Evolutionary conservation across 1,140 invertebrate species (phyloP), one percentile per base, ranked within the genome.

Genomic region (Sminthurinus signatus): DNA sequence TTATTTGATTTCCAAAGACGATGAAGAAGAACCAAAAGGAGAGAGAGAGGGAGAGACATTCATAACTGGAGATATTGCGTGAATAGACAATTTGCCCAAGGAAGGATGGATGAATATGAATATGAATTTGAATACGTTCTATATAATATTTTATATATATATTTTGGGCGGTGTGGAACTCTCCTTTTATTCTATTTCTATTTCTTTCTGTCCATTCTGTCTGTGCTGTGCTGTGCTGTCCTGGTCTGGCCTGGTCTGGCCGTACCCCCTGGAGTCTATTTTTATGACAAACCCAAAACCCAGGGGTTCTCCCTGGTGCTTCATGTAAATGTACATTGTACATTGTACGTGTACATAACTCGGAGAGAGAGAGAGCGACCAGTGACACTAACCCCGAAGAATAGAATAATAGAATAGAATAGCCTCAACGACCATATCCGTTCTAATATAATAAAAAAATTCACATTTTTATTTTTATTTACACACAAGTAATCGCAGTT

Each of bases 191-290:
- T n/a, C n/a, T n/a, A n/a, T n/a, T n/a, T n/a, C n/a, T n/a, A n/a
- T n/a, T n/a, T n/a, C n/a, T n/a, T n/a, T n/a, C n/a, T n/a, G n/a
- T n/a, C n/a, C n/a, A n/a, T n/a, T n/a, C n/a, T n/a, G n/a, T n/a
- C n/a, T n/a, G n/a, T n/a, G n/a, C n/a, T n/a, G n/a, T n/a, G n/a
- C n/a, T n/a, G n/a, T n/a, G n/a, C n/a, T n/a, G n/a, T n/a, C n/a
- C n/a, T n/a, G n/a, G n/a, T n/a, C n/a, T n/a, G n/a, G n/a, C n/a
- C n/a, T n/a, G n/a, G n/a, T n/a, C n/a, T n/a, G n/a, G n/a, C n/a
- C n/a, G n/a, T n/a, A 67, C 65, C 65, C 17, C 65, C 65, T 46
- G 60, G 23, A 14, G 60, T 67, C 65, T 60, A 67, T 67, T 67
- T 67, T 67, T 67, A 67, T 67, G 65, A 62, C 60, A 58, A 62